Percentiles rank a stretch among this genome's conserved stretches.
These are phyloP conservation scores for Amphimedon queenslandica DNA, from an alignment of 37 sponge, comb jelly and placozoan species.

Conservation along the genomic window DNA sequence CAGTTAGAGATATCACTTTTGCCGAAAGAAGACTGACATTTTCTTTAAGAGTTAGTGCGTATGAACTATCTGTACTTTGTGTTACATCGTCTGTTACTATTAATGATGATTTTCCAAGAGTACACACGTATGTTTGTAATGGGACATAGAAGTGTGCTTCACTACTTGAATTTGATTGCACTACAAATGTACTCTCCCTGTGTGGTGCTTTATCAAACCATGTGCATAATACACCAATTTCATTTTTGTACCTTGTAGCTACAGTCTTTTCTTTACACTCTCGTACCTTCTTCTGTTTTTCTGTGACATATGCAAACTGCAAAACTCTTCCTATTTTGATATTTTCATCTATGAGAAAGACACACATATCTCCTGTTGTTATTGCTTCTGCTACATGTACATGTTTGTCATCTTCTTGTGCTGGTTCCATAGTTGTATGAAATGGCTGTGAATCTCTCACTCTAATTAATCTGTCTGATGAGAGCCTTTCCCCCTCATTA, in stretches of 20 bases:
- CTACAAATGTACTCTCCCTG: too few species aligned
- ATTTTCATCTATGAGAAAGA: not conserved
- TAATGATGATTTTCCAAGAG: too few species aligned
- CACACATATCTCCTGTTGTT: conserved; percentile 17
- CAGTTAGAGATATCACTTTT: not conserved
- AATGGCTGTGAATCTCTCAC: conserved; percentile 47
- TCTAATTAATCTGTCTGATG: conserved; percentile 39
- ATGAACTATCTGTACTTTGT: too few species aligned
- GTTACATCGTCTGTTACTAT: too few species aligned
- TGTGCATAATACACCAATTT: conserved; percentile 44
- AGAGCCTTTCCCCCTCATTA: conserved; percentile 49
- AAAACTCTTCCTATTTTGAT: conserved; percentile 14
- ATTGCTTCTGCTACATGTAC: not conserved
- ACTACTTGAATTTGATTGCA: too few species aligned
- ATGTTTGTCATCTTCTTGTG: not conserved
- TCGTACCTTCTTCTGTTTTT: not conserved
- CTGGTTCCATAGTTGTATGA: not conserved
- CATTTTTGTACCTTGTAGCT: not conserved
- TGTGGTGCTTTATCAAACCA: too few species aligned
- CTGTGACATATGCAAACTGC: not conserved
- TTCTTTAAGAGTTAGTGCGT: too few species aligned
- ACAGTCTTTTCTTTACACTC: not conserved
- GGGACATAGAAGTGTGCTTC: not conserved
- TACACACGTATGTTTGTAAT: not conserved
- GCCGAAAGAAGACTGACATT: not conserved